These are phyloP conservation scores for Melanotaenia maccullochi DNA, from an alignment of 2,797 vertebrate species.

Conservation along the genomic window DNA sequence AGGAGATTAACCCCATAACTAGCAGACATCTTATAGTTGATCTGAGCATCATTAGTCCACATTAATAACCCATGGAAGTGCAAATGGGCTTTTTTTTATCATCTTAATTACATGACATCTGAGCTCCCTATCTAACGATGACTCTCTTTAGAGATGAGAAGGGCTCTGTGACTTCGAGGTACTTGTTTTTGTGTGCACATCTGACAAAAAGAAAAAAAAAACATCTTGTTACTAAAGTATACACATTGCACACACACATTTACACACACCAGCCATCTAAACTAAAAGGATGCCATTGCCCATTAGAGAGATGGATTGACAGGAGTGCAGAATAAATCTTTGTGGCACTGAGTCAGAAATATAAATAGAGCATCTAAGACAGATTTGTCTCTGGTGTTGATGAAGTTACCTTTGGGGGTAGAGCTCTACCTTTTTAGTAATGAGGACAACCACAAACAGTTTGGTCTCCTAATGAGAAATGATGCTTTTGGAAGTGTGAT, in stretches of 20 bases:
- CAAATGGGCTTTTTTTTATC: conserved; percentile 83
- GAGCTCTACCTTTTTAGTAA: conserved; percentile 84
- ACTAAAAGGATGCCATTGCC: conserved; percentile 81
- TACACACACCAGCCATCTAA: conserved; percentile 50
- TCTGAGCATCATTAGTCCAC: conserved; percentile 85
- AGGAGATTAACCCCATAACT: conserved; percentile 85
- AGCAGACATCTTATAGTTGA: conserved; percentile 82
- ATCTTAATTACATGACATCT: conserved; percentile 86
- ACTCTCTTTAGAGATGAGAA: conserved; percentile 73
- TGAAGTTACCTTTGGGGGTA: conserved; percentile 82
- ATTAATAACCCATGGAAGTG: conserved; percentile 85
- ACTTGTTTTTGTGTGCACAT: conserved; percentile 57
- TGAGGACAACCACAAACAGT: conserved; percentile 83
- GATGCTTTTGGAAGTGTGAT: conserved; percentile 72
- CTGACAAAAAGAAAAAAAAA: conserved; percentile 50
- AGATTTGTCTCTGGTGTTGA: conserved; percentile 83
- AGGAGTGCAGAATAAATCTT: conserved; percentile 84
- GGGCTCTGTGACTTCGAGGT: conserved; percentile 68
- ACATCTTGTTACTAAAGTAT: conserved; percentile 32
- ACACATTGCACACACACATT: conserved; percentile 22
- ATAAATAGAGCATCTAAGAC: conserved; percentile 85
- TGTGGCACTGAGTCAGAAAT: conserved; percentile 84
- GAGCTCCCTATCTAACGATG: conserved; percentile 76
- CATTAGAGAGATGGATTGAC: conserved; percentile 87
- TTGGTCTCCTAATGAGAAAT: conserved; percentile 82